These are phyloP conservation scores for Octopus sinensis DNA, from an alignment of 1,140 invertebrate genomes.

Conservation along the genomic window DNA sequence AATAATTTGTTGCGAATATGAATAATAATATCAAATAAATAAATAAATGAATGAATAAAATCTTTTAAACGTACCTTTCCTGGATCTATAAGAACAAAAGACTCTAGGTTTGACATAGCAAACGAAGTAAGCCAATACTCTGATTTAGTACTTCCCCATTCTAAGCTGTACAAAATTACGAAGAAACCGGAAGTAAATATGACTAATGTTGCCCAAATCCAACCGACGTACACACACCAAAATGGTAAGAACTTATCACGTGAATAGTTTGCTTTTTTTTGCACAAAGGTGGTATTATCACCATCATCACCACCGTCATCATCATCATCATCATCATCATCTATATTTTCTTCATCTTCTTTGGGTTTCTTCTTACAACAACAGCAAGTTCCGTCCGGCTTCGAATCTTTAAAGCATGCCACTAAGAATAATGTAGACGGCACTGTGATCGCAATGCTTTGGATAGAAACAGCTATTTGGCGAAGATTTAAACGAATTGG, in stretches of 20 bases:
- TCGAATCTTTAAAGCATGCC: conserved; percentile 24
- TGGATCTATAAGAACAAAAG: conserved; percentile 38
- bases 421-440: conserved; percentile 26
- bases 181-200: conserved; percentile 34
- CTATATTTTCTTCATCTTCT: not conserved
- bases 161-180: conserved; percentile 41
- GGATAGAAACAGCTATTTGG: conserved; percentile 31
- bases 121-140: conserved; percentile 42
- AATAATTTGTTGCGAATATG: too few species aligned
- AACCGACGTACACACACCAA: conserved; percentile 40
- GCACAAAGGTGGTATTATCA: not conserved
- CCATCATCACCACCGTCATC: not conserved
- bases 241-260: conserved; percentile 25
- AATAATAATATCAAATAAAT: too few species aligned
- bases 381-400: not conserved
- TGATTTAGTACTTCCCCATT: conserved; percentile 41
- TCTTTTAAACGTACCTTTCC: conserved; percentile 29
- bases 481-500: conserved; percentile 26
- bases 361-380: not conserved
- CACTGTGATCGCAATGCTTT: conserved; percentile 25
- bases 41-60: too few species aligned
- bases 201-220: conserved; percentile 28
- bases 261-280: conserved; percentile 15
- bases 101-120: conserved; percentile 39
- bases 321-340: not conserved